Base-by-base conservation (phyloP, 2,888 invertebrate species). In the Trichacis sp. region DNA sequence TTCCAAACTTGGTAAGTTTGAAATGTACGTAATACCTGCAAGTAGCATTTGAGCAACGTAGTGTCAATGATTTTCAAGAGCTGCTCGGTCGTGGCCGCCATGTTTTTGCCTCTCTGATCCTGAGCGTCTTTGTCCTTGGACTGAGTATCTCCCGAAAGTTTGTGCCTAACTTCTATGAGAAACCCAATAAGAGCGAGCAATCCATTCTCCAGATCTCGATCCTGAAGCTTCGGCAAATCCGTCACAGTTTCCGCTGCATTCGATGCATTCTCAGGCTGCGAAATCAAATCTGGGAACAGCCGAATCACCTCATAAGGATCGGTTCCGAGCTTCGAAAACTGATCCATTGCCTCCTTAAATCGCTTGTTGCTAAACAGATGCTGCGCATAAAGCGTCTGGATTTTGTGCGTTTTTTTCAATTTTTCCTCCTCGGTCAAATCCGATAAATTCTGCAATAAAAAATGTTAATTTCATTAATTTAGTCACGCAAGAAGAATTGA, bases 281-380 rank as follows among this genome's bases (percentile, higher is more conserved):
- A 91, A 47, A 94, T 88, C 48, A 99, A 86, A 80, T 95, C 94
- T 0, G 98, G 98, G 85, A 96, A 98, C 24, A 99, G 86, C 64
- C 95, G 91, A 67, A 99, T 97, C 8, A 99, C 98, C 81, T 97
- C 94, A 43, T 95, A 93, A 0, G 98, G 97, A 86, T 98, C 97
- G 2, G 96, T 97, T 73, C 93, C 92, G 0, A 98, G 87, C 80
- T 94, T 92, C 2, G 92, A 87, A 84, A 98, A 98, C 78, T 97
- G 92, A 54, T 91, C 90, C 94, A 99, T 96, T 0, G 98, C 94
- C 72, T 94, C 93, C 8, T 92, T 88, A 81, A 95, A 99, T 73
- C 93, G 89, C 80, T 94, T 94, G 77, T 93, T 93, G 53, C 92
- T 91, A 84, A 99, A 99, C 8, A 98, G 86, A 81, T 98, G 93